Percentiles rank a stretch among this genome's conserved stretches.
phyloP scores from a whole-genome alignment of 2,797 vertebrate species.

The Synaphobranchus kaupii region DNA sequence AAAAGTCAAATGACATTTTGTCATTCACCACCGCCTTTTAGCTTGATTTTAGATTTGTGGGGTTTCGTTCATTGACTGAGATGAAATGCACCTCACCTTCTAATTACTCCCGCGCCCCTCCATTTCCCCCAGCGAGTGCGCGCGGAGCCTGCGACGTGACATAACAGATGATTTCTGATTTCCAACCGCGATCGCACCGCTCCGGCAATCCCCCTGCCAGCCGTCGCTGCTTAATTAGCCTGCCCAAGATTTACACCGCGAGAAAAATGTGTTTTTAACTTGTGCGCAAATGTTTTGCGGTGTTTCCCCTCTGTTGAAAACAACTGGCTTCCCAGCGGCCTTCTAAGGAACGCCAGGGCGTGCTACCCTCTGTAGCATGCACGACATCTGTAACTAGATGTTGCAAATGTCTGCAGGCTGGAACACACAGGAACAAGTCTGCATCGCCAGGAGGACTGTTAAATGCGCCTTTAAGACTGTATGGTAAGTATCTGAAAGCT shows the following conservation, averaged over 20 bases:
- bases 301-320: constrained; percentile 42
- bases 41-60: constrained; percentile 30
- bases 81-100: constrained; percentile 31
- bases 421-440: constrained; percentile 61
- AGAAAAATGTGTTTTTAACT: constrained; percentile 65
- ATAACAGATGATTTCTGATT: constrained; percentile 30
- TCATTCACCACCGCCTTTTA: constrained; percentile 14
- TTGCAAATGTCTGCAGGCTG: constrained; percentile 59
- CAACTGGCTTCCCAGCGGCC: constrained; percentile 59
- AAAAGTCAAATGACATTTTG: constrained; percentile 1
- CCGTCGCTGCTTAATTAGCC: constrained; percentile 71
- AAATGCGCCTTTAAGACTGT: constrained; percentile 30
- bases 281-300: constrained; percentile 56
- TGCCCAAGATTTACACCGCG: constrained; percentile 62
- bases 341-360: constrained; percentile 59
- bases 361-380: constrained; percentile 51
- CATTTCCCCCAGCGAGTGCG: constrained; percentile 10
- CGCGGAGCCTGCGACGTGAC: constrained; percentile 16
- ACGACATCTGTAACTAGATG: constrained; percentile 54
- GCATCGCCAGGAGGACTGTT: constrained; percentile 28
- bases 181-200: constrained; percentile 20
- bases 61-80: constrained; percentile 30
- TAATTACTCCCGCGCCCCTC: constrained; percentile 29
- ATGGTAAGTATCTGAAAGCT: constrained; percentile 27
- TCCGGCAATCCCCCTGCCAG: constrained; percentile 48